phyloP scores from a whole-genome alignment of 2,888 invertebrate species.

The Pharmacophagus antenor region DNA sequence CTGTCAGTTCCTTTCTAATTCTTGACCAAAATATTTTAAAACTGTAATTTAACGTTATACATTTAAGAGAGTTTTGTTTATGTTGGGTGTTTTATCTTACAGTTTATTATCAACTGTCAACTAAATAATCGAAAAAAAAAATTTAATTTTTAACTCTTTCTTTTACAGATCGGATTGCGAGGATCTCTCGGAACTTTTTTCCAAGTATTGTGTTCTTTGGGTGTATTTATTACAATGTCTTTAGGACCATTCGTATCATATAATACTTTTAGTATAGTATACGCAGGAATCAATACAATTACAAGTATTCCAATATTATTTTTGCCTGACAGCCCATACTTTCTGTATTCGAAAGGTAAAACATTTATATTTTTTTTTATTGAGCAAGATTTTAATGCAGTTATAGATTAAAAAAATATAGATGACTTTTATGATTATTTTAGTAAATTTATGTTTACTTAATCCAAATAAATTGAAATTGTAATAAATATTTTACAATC shows the following conservation, averaged over 20 bases:
- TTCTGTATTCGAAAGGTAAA: slow-evolving; percentile 7
- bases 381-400: background rate
- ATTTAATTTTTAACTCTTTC: background rate
- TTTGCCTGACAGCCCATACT: background rate
- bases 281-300: background rate
- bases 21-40: too few species aligned
- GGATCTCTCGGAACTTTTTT: background rate
- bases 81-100: too few species aligned
- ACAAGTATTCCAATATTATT: background rate
- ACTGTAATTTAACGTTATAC: too few species aligned
- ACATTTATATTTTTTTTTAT: slow-evolving; percentile 27
- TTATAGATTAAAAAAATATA: background rate
- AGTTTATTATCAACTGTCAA: too few species aligned
- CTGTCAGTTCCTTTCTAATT: too few species aligned
- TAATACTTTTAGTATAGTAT: background rate
- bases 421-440: too few species aligned
- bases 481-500: too few species aligned
- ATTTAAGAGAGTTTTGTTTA: too few species aligned
- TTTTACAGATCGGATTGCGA: background rate
- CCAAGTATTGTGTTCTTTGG: background rate
- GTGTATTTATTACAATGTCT: background rate
- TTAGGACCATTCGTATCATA: background rate
- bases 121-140: too few species aligned
- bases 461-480: background rate
- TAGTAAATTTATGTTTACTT: too few species aligned